Conservation (phyloP, 2,113 vertebrate species). For the Felis catus region F.catus_Fca126_mat1.0 CM031416.1:5609001-5609500, state of each 20-base stretch:
- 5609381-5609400: not conserved
- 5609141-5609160: not conserved
- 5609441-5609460: not conserved
- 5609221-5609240: not conserved
- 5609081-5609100: not conserved
- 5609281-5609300: not conserved
- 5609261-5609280: not conserved
- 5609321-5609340: not conserved
- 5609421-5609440: not conserved
- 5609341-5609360: not conserved
- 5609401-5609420: not conserved
- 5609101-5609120: not conserved
- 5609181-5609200: not conserved
- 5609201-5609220: not conserved
- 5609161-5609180: not conserved
- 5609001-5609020: not conserved
- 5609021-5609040: not conserved
- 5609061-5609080: not conserved
- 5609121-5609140: not conserved
- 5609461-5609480: not conserved
- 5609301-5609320: not conserved
- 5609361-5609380: not conserved
- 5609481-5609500: not conserved
- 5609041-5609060: not conserved
- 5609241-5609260: not conserved